Base-by-base conservation (phyloP, 1,140 invertebrate species). In the Calycopis cecrops region DNA sequence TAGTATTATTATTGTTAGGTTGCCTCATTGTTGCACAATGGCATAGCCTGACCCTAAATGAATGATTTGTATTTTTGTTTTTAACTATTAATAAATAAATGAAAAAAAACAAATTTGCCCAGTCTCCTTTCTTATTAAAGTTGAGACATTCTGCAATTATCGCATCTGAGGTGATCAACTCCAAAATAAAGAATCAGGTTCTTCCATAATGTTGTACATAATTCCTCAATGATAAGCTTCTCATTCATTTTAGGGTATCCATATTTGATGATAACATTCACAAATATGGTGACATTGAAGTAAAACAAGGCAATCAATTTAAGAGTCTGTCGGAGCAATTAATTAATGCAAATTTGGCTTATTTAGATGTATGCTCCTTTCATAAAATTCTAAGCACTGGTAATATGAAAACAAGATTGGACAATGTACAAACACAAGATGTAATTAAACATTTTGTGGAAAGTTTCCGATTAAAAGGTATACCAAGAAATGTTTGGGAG, bases 201-300 rank as follows among this genome's bases (percentile, higher is more conserved):
- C 2, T 42, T 14, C 7, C 12, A 9, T 0, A 42, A n/a, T 9
- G n/a, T 14, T 42, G 7, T 49, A 9, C 16, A 7, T 51, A 49
- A 33, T 49, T 9, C 37, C 10, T 40, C 7, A 33, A 33, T 42
- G 44, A 18, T 34, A 34, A 16, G 10, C 35, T 44, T 16, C 40
- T 38, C 18, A 35, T 37, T 62, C 55, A 17, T 67, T 70, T 44
- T 60, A 85, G 81, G 60, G 60, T 62, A n/a, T 75, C 82, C 16
- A 73, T 83, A 21, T 85, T 85, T 48, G 73, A 83, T 47, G 63
- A 77, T 17, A 83, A 80, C 38, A 71, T 76, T n/a, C 82, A 85
- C 51, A 80, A 82, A 63, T 85, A 73, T 67, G 82, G 82, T 4
- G 79, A 85, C 9, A 12, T 85, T 28, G 50, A 69, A 9, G 51